phyloP scores from a whole-genome alignment of 2,888 invertebrate genomes.

The Eupithecia subfuscata region DNA sequence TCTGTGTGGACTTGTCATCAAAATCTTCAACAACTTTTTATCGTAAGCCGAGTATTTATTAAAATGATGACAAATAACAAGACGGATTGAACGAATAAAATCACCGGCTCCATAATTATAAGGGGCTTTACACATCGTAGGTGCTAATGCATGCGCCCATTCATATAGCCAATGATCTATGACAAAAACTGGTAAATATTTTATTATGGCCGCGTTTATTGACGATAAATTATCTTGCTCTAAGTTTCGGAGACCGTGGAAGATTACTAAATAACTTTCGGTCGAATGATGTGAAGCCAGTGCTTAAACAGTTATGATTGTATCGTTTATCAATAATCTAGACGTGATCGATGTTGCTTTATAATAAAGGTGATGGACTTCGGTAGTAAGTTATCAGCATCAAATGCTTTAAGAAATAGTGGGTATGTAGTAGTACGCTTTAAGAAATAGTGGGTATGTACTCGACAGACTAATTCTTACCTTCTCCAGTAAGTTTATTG shows the following conservation, averaged over 20 bases:
- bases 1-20: constrained; percentile 39
- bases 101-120: constrained; percentile 47
- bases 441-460: constrained; percentile 5
- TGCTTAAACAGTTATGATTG: constrained; percentile 41
- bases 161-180: constrained; percentile 46
- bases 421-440: neutral
- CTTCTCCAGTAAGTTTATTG: neutral
- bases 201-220: constrained; percentile 46
- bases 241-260: constrained; percentile 43
- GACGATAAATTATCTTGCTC: constrained; percentile 43
- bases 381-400: constrained; percentile 30
- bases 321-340: constrained; percentile 35
- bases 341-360: constrained; percentile 29
- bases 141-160: constrained; percentile 47
- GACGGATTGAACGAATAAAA: constrained; percentile 40
- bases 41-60: constrained; percentile 49
- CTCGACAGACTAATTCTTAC: neutral
- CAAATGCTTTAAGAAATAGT: constrained; percentile 16
- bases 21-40: constrained; percentile 47
- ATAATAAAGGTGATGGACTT: constrained; percentile 31
- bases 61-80: constrained; percentile 49
- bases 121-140: constrained; percentile 45
- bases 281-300: constrained; percentile 38
- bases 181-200: constrained; percentile 48
- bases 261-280: constrained; percentile 47